Base-by-base conservation (phyloP, 2,797 vertebrate genomes). In the Pseudochaenichthys georgianus region DNA sequence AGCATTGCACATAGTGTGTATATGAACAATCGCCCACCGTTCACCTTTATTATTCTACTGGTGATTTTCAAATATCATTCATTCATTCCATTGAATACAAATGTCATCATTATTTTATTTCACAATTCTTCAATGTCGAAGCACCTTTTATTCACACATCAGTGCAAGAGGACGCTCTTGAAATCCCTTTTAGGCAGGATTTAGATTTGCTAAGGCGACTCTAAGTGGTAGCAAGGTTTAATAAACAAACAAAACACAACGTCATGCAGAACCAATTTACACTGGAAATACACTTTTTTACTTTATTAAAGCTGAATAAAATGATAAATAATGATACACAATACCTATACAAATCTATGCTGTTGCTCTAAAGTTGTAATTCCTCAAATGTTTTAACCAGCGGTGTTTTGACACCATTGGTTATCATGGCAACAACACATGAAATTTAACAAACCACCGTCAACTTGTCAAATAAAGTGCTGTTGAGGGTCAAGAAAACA, bases 401-500 rank as follows among this genome's bases (percentile, higher is more conserved):
- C 34, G 2, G 7, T 38, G 34, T 38, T n/a, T 7, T 23, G 4
- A 60, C 64, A 16, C 12, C 34, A 16, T 45, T 31, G 21, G 41
- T 50, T 50, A 15, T 16, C 2, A 0, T 19, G 13, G 54, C 9
- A 34, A 47, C 64, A 64, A 13, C 34, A 50, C 28, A 48, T 21
- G 19, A 4, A 9, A 13, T 38, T 50, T 17, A 58, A 19, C 4
- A 23, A 45, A 16, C 55, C 45, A 67, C 13, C 34, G 23, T 45
- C 50, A 38, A 38, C 13, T 11, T 46, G 23, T 61, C 19, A 62
- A 3, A 23, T 46, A 54, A 21, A 38, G 34, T 42, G 51, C 47
- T 52, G 57, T 64, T 74, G 48, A n/a, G 23, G 34, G 12, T 21
- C 19, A 60, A n/a, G 15, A 66, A 66, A 74, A 64, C 38, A 45